Percentiles rank a stretch among this genome's conserved stretches.
Conservation (phyloP, 2,888 invertebrate species). For the Nysson spinosus region DNA sequence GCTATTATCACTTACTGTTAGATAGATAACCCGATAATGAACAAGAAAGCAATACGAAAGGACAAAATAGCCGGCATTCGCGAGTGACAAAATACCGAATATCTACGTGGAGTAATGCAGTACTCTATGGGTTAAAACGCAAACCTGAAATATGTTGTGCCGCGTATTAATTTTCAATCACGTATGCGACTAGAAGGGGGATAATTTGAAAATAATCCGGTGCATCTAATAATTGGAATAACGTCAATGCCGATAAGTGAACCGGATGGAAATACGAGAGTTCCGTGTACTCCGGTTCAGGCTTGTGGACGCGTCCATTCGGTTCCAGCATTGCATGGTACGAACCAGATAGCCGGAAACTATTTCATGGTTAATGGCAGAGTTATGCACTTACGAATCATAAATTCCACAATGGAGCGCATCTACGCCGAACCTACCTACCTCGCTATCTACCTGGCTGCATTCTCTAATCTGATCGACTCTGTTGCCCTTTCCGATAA, state of each 20-base stretch:
- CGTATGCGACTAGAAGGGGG: too few species aligned
- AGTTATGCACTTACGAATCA: constrained; percentile 69
- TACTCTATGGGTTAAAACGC: background rate
- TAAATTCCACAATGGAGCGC: constrained; percentile 64
- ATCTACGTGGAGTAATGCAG: background rate
- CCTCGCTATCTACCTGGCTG: constrained; percentile 39
- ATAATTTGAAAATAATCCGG: constrained; percentile 28
- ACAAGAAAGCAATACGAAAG: background rate
- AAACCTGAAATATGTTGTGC: background rate
- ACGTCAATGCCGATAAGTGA: constrained; percentile 54
- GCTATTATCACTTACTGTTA: background rate
- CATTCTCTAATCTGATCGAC: constrained; percentile 46
- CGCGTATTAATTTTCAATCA: too few species aligned
- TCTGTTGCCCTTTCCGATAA: constrained; percentile 33
- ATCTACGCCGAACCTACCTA: constrained; percentile 33
- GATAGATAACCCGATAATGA: background rate
- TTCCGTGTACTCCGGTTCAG: constrained; percentile 26
- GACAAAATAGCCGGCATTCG: background rate
- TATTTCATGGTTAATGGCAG: constrained; percentile 68
- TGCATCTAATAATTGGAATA: constrained; percentile 55
- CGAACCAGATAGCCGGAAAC: constrained; percentile 62
- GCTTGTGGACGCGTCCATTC: constrained; percentile 21
- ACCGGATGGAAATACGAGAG: constrained; percentile 55
- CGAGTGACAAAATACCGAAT: background rate
- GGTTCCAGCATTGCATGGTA: constrained; percentile 42